Evolutionary conservation across 2,113 vertebrate species (phyloP), one percentile per base, ranked within the genome.

Genomic region (Carassius carassius): DNA sequence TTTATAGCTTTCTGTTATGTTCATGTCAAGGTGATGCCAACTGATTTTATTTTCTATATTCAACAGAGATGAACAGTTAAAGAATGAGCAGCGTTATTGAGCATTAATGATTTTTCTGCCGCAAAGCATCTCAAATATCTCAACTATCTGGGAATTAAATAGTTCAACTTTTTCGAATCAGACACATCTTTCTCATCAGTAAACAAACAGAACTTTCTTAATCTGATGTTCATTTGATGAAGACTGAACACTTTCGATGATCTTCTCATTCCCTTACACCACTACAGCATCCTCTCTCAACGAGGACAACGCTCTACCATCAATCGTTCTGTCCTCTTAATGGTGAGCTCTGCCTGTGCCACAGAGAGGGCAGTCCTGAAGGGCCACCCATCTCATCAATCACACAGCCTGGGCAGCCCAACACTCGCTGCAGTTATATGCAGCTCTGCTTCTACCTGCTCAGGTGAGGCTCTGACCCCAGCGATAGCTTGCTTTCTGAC

Each of bases 1-100:
- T 58, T 58, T 69, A 69, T 1, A 29, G 14, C 25, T 70, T 19
- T 37, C 67, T 10, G 2, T 70, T 19, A 4, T 37, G 32, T 70
- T 35, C 10, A 41, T 70, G 67, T 2, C 35, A 70, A 70, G 23
- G 6, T 51, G 23, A 75, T 29, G 23, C 44, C 44, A 25, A 75
- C n/a, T 49, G 73, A 32, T 35, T 67, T 67, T 17, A 14, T 29
- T 84, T 78, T 73, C 78, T 49, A 23, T 70, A 49, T 65, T 56
- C 95, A 95, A 97, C 96, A 96, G 92, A 96, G 95, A 94, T 94
- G 94, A 97, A 95, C 93, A 94, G 94, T 92, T 89, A 94, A 92
- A 94, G 92, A 94, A 90, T 92, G 88, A 87, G 91, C 92, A 88
- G 92, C 93, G 94, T 93, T 96, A 97, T 97, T 97, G 94, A 95